A percentile compares a stretch with the other conserved stretches of the same genome.
Conservation (phyloP, 1,140 invertebrate genomes). For the Gonatopus flavifemur region DNA sequence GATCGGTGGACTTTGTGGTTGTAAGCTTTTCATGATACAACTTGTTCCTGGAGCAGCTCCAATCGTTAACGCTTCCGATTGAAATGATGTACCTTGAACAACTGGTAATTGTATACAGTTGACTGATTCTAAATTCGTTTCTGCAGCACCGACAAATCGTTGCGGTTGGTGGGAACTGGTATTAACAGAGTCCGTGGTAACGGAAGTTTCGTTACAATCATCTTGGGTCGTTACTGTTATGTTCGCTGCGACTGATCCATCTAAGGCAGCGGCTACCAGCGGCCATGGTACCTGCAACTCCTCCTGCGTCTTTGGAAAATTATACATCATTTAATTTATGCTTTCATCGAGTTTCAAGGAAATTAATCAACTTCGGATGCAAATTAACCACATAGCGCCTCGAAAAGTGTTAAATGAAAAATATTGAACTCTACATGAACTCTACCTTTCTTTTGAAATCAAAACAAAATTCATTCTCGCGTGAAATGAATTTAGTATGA, state of each 20-base stretch:
- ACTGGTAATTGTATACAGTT: slow-evolving; percentile 50
- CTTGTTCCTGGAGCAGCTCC: slow-evolving; percentile 33
- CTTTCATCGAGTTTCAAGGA: neutral
- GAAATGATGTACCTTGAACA: slow-evolving; percentile 42
- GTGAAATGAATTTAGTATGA: too few relatives aligned
- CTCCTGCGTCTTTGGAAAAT: slow-evolving; percentile 39
- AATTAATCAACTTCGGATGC: too few relatives aligned
- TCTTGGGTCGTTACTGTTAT: slow-evolving; percentile 50
- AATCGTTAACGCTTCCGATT: slow-evolving; percentile 43
- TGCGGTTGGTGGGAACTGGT: slow-evolving; percentile 30
- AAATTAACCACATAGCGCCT: too few relatives aligned
- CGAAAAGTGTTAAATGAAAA: too few relatives aligned
- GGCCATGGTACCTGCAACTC: slow-evolving; percentile 55
- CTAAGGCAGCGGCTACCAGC: slow-evolving; percentile 50
- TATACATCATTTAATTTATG: neutral
- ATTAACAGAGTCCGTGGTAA: slow-evolving; percentile 40
- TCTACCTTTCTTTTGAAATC: too few relatives aligned
- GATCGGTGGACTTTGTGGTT: slow-evolving; percentile 47
- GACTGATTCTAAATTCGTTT: slow-evolving; percentile 36
- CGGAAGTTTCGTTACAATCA: slow-evolving; percentile 46
- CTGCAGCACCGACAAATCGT: slow-evolving; percentile 35
- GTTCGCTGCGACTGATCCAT: slow-evolving; percentile 49
- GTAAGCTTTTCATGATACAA: slow-evolving; percentile 51
- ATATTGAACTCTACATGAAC: too few relatives aligned
- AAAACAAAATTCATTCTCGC: too few relatives aligned